Evolutionary conservation across 2,888 invertebrate genomes (phyloP).

Genomic region (Zaprionus lineosus): DNA sequence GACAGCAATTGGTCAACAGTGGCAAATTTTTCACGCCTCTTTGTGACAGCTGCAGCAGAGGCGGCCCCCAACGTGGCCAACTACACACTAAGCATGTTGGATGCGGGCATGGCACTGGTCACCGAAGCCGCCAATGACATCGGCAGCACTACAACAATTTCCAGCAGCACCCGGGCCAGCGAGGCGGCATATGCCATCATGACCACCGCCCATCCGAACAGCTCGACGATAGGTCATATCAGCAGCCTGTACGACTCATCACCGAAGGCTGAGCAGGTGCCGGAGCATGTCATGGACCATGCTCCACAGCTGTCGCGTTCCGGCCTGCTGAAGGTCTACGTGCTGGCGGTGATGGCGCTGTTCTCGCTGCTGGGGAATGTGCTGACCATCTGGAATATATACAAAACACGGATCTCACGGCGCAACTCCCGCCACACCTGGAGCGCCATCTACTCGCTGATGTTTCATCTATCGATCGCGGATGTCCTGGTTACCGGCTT

Average conservation of each 20-base stretch:
- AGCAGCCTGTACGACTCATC: conserved; percentile 47
- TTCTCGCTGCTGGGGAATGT: conserved; percentile 89
- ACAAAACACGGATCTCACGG: conserved; percentile 85
- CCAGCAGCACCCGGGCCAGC: conserved; percentile 6
- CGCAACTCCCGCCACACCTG: conserved; percentile 86
- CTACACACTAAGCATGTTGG: conserved; percentile 62
- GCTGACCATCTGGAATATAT: conserved; percentile 90
- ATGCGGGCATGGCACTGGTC: conserved; percentile 46
- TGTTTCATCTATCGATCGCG: conserved; percentile 91
- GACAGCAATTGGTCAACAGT: conserved; percentile 50
- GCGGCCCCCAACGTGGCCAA: conserved; percentile 58
- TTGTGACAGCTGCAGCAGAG: conserved; percentile 35
- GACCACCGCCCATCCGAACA: conserved; percentile 34
- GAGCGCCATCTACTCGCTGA: conserved; percentile 89
- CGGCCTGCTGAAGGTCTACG: conserved; percentile 86
- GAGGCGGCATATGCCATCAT: conserved; percentile 56
- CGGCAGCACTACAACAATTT: conserved; percentile 10
- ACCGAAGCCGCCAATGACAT: conserved; percentile 31
- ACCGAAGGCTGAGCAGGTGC: conserved; percentile 59
- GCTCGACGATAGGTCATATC: conserved; percentile 44
- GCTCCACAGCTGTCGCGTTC: conserved; percentile 87
- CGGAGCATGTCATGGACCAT: conserved; percentile 84
- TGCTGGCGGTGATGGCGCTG: conserved; percentile 88
- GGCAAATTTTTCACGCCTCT: conserved; percentile 53
- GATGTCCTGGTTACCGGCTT: conserved; percentile 92